Evolutionary conservation across 2,888 invertebrate species (phyloP).

Genomic region (Scelioninae gen. 1): DNA sequence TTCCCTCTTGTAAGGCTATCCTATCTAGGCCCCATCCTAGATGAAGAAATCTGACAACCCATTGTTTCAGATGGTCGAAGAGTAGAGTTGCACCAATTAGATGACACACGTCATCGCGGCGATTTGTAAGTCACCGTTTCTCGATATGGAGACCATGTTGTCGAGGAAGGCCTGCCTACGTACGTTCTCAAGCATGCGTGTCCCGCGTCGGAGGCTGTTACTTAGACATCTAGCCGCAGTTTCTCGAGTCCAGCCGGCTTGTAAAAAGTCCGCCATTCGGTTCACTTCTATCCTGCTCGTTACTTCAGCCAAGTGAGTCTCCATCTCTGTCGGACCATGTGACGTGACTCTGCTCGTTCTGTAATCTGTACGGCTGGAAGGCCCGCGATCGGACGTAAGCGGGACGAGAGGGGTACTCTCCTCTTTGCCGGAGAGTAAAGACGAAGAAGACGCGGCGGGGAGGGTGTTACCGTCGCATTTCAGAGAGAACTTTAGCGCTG

Average conservation of each 20-base stretch:
- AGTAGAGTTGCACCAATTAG: conserved; percentile 39
- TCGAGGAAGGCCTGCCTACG: conserved; percentile 38
- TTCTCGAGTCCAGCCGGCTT: conserved; percentile 61
- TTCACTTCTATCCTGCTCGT: conserved; percentile 43
- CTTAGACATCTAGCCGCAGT: conserved; percentile 61
- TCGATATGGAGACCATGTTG: conserved; percentile 23
- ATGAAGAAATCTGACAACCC: no score
- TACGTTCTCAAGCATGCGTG: conserved; percentile 49
- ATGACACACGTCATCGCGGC: conserved; percentile 32
- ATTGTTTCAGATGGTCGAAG: no score
- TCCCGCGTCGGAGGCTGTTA: conserved; percentile 53
- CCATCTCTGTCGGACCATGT: conserved; percentile 63
- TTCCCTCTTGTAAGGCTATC: no score
- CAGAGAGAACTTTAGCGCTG: conserved; percentile 78
- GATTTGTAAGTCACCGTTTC: conserved; percentile 32
- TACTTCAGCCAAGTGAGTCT: conserved; percentile 63
- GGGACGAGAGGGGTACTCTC: conserved; percentile 39
- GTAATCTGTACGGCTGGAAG: conserved; percentile 78
- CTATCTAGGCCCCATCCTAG: no score
- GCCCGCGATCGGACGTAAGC: conserved; percentile 79
- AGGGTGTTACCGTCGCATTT: conserved; percentile 81
- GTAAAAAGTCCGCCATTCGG: conserved; percentile 68
- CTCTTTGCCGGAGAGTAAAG: conserved; percentile 56
- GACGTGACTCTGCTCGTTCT: conserved; percentile 74
- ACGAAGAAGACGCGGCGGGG: conserved; percentile 68